Evolutionary conservation across 1,140 invertebrate species (phyloP).

Genomic region (Pteromalus puparum): DNA sequence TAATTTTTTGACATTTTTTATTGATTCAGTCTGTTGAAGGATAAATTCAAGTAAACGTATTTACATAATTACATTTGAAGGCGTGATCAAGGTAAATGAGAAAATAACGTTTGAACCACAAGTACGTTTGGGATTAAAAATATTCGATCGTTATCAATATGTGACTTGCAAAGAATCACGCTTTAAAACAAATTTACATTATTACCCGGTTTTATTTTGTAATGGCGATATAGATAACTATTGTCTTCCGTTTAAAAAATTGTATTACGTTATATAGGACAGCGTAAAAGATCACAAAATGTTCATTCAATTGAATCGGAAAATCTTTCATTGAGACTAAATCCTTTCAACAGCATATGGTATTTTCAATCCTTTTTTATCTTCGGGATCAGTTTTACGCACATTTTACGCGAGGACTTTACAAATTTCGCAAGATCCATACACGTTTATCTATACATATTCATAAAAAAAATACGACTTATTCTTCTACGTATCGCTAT

Average conservation of each 20-base stretch:
- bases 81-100: background rate
- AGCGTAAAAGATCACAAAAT: too few relatives aligned
- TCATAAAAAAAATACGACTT: slow-evolving; percentile 40
- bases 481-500: slow-evolving; percentile 24
- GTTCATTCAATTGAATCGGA: background rate
- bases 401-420: background rate
- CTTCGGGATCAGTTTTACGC: background rate
- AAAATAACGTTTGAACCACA: background rate
- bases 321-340: slow-evolving; percentile 16
- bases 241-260: background rate
- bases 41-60: background rate
- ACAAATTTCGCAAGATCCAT: slow-evolving; percentile 32
- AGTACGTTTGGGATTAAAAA: too few relatives aligned
- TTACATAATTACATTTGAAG: background rate
- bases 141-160: too few relatives aligned
- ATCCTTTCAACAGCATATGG: slow-evolving; percentile 7
- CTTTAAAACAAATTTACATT: too few relatives aligned
- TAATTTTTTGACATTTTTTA: background rate
- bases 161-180: too few relatives aligned
- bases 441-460: slow-evolving; percentile 23
- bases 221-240: background rate
- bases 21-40: background rate
- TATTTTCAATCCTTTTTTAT: slow-evolving; percentile 11
- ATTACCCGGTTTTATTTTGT: background rate
- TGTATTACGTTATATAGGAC: background rate